These are phyloP conservation scores for Falco punctatus DNA, from an alignment of 2,113 vertebrate genomes.

Conservation along the genomic window DNA sequence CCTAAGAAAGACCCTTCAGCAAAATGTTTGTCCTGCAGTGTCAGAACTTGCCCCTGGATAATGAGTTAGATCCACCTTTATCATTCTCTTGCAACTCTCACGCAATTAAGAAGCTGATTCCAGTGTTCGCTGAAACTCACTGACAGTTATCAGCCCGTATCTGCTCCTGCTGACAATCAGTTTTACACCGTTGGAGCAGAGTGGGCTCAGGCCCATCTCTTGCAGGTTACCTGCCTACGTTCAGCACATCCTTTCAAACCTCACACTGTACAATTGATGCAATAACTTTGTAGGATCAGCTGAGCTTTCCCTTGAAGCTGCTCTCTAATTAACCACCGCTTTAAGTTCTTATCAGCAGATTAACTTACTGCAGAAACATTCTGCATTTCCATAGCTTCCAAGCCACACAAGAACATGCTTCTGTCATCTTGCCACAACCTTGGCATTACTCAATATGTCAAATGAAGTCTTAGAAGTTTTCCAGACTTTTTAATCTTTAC, in stretches of 20 bases:
- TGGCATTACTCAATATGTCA: not conserved
- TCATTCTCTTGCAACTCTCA: slow-evolving; percentile 10
- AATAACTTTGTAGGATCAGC: not conserved
- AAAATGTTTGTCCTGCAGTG: slow-evolving; percentile 53
- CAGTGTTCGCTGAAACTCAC: not conserved
- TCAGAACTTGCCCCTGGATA: slow-evolving; percentile 57
- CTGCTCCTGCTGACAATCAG: not conserved
- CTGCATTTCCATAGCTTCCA: slow-evolving; percentile 31
- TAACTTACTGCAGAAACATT: slow-evolving; percentile 23
- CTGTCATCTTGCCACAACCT: slow-evolving; percentile 11
- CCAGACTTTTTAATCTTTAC: slow-evolving; percentile 43
- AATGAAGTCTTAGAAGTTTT: slow-evolving; percentile 36
- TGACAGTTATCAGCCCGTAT: not conserved
- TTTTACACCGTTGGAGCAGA: not conserved
- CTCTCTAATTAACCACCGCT: slow-evolving; percentile 47
- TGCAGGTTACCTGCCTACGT: not conserved
- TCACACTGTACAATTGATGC: not conserved
- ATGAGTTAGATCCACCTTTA: slow-evolving; percentile 23
- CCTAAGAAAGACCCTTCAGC: slow-evolving; percentile 60
- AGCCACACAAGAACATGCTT: not conserved
- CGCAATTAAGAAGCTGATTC: not conserved
- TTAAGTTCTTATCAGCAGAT: slow-evolving; percentile 58
- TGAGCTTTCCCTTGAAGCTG: slow-evolving; percentile 32
- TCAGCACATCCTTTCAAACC: not conserved
- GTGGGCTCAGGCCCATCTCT: not conserved